Conservation (phyloP, 2,888 invertebrate genomes). For the Artemia sinica region DNA sequence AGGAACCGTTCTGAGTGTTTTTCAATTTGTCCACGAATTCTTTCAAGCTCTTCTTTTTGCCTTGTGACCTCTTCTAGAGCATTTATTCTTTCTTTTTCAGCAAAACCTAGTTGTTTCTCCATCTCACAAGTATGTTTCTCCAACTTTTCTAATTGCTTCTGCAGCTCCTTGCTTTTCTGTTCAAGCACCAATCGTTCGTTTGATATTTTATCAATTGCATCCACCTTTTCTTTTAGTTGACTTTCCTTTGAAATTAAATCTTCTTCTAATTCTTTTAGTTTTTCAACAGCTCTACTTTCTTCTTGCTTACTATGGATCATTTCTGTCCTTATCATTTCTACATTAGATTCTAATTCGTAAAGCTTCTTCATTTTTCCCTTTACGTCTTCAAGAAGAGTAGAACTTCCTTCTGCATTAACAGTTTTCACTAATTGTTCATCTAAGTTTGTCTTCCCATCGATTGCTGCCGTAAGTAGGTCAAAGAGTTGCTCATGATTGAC, state of each 20-base stretch:
- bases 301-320: background rate
- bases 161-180: constrained; percentile 11
- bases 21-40: constrained; percentile 20
- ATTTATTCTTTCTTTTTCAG: background rate
- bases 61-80: constrained; percentile 23
- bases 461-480: too few relatives aligned
- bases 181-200: constrained; percentile 20
- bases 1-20: constrained; percentile 10
- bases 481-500: too few relatives aligned
- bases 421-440: background rate
- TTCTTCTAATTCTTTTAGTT: constrained; percentile 29
- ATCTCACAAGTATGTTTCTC: background rate
- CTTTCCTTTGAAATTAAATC: constrained; percentile 28
- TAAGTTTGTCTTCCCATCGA: constrained; percentile 2
- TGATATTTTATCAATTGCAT: constrained; percentile 22
- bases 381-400: background rate
- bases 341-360: background rate
- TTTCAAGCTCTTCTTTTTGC: constrained; percentile 23
- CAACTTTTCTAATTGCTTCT: constrained; percentile 14
- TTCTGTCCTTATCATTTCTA: background rate
- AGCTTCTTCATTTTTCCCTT: background rate
- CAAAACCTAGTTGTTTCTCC: background rate
- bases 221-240: constrained; percentile 23
- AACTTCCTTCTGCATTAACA: background rate
- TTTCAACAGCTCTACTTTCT: constrained; percentile 25